These are phyloP conservation scores for Anguilla pacifica DNA, from an alignment of 2,797 vertebrate genomes.

Conservation along the genomic window DNA sequence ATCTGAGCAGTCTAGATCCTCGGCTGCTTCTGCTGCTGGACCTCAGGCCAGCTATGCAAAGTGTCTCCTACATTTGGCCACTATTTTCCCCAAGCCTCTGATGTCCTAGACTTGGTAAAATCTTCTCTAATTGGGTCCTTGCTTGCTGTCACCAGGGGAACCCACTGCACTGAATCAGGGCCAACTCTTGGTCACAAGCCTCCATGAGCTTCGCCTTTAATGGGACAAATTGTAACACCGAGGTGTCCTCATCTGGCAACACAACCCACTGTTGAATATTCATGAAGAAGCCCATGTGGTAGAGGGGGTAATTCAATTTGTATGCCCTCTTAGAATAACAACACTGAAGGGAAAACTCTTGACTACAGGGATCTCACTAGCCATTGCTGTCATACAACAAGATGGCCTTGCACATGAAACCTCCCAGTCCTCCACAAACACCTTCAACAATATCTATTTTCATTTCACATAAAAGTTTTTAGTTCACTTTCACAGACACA, in stretches of 20 bases:
- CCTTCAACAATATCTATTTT: not conserved
- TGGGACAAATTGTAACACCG: not conserved
- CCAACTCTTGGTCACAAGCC: not conserved
- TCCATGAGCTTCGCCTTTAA: not conserved
- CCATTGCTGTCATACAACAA: not conserved
- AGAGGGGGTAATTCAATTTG: slow-evolving; percentile 15
- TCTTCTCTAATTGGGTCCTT: not conserved
- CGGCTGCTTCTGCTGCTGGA: not conserved
- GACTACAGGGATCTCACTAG: not conserved
- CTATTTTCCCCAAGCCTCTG: not conserved
- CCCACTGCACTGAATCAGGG: not conserved
- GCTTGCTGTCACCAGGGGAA: not conserved
- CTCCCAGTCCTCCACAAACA: not conserved
- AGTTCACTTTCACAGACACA: not conserved
- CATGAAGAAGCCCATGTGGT: not conserved
- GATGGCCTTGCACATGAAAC: not conserved
- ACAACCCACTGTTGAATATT: not conserved
- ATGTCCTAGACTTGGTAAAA: not conserved
- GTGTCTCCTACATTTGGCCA: not conserved
- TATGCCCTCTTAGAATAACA: slow-evolving; percentile 17
- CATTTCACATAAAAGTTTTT: too few relatives aligned
- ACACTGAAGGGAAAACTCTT: not conserved
- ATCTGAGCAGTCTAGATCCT: too few relatives aligned
- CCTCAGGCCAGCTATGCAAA: not conserved
- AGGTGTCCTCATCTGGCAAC: slow-evolving; percentile 1